Percentiles rank a stretch among this genome's conserved stretches.
phyloP scores from a whole-genome alignment of 1,140 invertebrate genomes.

The Apocrypta bakeri region DNA sequence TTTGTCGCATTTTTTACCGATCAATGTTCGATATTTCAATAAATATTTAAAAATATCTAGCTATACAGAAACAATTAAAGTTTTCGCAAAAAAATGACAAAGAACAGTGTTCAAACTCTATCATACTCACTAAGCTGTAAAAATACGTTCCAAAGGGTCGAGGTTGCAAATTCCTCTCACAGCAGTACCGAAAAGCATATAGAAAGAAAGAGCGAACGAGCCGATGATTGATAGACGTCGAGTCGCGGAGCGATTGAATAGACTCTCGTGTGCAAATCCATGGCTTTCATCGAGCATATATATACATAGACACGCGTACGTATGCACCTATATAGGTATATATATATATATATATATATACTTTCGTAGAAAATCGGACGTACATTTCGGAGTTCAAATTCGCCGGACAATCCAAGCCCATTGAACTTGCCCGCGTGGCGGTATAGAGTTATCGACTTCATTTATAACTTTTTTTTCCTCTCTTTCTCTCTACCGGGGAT shows the following conservation, averaged over 20 bases:
- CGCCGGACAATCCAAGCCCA: slow-evolving; percentile 4
- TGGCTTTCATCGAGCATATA: neutral
- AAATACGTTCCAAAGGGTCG: neutral
- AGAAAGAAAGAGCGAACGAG: slow-evolving; percentile 1
- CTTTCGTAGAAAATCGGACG: neutral
- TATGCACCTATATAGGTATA: too few species aligned
- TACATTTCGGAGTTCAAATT: slow-evolving; percentile 7
- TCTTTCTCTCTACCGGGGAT: neutral
- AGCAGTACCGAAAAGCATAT: neutral
- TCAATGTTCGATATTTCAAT: too few species aligned
- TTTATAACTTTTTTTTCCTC: slow-evolving; percentile 18
- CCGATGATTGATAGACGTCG: slow-evolving; percentile 43
- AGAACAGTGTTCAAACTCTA: neutral
- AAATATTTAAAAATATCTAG: neutral
- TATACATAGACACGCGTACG: neutral
- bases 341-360: neutral
- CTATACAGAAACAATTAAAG: neutral
- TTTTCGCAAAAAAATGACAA: neutral
- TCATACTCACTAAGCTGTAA: slow-evolving; percentile 17
- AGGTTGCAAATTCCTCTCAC: neutral
- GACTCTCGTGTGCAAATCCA: neutral
- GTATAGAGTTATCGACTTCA: slow-evolving; percentile 26
- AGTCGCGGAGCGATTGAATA: slow-evolving; percentile 18
- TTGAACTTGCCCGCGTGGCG: neutral
- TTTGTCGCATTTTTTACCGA: too few species aligned